Evolutionary conservation across 2,797 vertebrate species (phyloP).

Genomic region (Sebastiscus tertius): DNA sequence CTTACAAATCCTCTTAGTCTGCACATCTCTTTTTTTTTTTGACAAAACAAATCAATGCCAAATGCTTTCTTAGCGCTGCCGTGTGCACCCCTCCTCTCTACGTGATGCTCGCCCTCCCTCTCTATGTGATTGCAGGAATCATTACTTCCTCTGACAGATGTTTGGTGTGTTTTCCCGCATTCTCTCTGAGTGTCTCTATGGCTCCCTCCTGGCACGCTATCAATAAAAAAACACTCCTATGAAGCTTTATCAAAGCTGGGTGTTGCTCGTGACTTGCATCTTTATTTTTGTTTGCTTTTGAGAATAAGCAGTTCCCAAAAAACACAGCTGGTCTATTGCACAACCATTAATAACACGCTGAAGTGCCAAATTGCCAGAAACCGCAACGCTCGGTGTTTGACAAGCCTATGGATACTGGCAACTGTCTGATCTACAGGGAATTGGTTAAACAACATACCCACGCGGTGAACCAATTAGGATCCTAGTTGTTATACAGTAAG

Average conservation of each 20-base stretch:
- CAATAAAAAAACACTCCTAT: conserved; percentile 54
- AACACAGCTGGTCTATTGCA: conserved; percentile 32
- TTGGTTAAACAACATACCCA: conserved; percentile 32
- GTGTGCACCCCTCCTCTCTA: not conserved
- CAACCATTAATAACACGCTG: conserved; percentile 52
- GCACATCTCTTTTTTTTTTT: conserved; percentile 35
- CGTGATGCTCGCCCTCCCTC: not conserved
- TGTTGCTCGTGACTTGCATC: conserved; percentile 40
- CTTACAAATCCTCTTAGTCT: conserved; percentile 66
- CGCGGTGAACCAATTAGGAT: conserved; percentile 54
- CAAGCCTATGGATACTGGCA: conserved; percentile 42
- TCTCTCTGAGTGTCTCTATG: conserved; percentile 28
- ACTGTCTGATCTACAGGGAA: conserved; percentile 48
- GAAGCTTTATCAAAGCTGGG: conserved; percentile 54
- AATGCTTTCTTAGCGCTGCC: conserved; percentile 32
- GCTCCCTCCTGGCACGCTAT: conserved; percentile 44
- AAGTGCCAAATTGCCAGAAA: conserved; percentile 40
- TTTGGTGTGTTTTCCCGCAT: conserved; percentile 44
- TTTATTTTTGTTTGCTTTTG: conserved; percentile 39
- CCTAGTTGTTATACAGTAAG: conserved; percentile 31
- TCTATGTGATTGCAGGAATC: conserved; percentile 31
- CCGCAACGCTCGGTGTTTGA: conserved; percentile 35
- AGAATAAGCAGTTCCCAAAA: conserved; percentile 51
- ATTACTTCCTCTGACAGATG: conserved; percentile 59
- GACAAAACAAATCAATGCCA: conserved; percentile 66